These are phyloP conservation scores for Buceros bicornis DNA, from an alignment of 2,797 vertebrate species.

Conservation along the genomic window DNA sequence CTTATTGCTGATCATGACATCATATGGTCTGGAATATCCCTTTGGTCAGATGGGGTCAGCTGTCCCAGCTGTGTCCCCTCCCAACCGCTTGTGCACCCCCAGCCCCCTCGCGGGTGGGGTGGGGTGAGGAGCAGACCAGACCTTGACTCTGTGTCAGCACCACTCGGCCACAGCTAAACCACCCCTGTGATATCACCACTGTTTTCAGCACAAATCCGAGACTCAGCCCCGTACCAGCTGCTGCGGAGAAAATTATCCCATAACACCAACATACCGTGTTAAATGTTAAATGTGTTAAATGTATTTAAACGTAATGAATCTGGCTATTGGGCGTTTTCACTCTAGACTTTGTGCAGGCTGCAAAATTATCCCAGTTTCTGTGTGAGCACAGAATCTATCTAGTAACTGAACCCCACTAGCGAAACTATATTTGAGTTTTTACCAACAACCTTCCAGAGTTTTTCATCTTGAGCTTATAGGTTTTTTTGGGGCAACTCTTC, in stretches of 20 bases:
- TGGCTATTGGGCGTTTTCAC: not conserved
- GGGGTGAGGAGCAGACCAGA: not conserved
- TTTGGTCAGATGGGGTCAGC: not conserved
- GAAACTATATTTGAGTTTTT: not conserved
- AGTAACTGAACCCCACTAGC: not conserved
- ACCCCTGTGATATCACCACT: not conserved
- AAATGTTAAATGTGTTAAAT: not conserved
- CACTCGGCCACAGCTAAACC: too few relatives aligned
- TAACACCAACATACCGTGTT: not conserved
- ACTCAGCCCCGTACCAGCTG: not conserved
- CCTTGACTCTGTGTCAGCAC: not conserved
- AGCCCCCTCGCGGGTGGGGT: not conserved
- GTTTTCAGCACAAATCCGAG: not conserved
- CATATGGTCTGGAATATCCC: too few relatives aligned
- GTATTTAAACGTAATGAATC: not conserved
- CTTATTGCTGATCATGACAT: not conserved
- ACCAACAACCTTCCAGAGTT: not conserved
- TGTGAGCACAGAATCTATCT: not conserved
- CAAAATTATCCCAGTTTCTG: not conserved
- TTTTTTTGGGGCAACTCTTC: not conserved
- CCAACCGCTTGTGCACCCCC: not conserved
- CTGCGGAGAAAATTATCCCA: not conserved
- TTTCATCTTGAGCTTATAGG: not conserved
- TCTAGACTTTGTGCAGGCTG: not conserved
- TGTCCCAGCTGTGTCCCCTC: not conserved